Evolutionary conservation across 2,797 vertebrate species (phyloP).

Genomic region (Coccyzus lansbergi): DNA sequence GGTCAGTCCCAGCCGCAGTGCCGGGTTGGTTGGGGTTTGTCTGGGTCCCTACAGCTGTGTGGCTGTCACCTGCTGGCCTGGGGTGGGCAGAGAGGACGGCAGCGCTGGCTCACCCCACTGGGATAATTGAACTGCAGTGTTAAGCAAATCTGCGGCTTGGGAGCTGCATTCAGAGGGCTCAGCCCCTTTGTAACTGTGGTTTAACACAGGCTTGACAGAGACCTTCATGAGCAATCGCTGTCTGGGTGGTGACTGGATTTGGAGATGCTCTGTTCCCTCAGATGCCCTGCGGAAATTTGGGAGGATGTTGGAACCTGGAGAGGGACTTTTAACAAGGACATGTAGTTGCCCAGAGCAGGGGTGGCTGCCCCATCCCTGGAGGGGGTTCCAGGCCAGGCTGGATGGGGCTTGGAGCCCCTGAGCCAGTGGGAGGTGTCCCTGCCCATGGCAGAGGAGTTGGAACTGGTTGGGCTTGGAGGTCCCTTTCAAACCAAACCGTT

Average conservation of each 20-base stretch:
- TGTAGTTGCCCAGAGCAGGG: too few relatives aligned
- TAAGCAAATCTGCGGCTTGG: not conserved
- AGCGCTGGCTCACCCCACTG: fast-evolving
- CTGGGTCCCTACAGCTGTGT: not conserved
- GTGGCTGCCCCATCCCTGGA: too few relatives aligned
- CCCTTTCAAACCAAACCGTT: too few relatives aligned
- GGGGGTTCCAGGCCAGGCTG: too few relatives aligned
- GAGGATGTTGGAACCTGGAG: not conserved
- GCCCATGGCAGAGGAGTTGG: too few relatives aligned
- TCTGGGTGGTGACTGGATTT: not conserved
- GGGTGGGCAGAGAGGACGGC: not conserved
- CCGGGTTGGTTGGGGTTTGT: fast-evolving
- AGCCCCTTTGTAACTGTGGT: not conserved
- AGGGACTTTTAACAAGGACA: too few relatives aligned
- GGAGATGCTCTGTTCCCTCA: not conserved
- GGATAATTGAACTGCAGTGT: not conserved
- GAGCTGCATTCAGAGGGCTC: not conserved
- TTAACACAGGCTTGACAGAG: not conserved
- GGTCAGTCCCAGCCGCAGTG: fast-evolving
- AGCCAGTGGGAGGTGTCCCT: too few relatives aligned
- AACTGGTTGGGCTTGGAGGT: too few relatives aligned
- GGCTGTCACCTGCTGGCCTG: not conserved
- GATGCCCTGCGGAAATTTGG: not conserved
- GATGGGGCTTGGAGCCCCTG: too few relatives aligned
- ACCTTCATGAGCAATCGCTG: fast-evolving